Evolutionary conservation across 2,797 vertebrate genomes (phyloP).

Genomic region (Vespertilio murinus): DNA sequence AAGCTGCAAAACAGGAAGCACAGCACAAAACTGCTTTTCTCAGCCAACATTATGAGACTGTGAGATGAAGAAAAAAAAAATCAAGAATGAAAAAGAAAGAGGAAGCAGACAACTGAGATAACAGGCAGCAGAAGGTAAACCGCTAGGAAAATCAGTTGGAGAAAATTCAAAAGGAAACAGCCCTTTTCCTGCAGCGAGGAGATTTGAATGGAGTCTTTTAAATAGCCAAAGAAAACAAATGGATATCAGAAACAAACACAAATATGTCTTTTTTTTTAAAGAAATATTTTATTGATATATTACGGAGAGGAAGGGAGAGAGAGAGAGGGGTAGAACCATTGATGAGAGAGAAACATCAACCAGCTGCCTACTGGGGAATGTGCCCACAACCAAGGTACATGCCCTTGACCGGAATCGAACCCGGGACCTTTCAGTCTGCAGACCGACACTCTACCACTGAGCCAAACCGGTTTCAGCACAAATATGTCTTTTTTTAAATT

Average conservation of each 20-base stretch:
- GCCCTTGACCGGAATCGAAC: too few species aligned
- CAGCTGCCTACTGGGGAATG: too few species aligned
- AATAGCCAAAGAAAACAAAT: background rate
- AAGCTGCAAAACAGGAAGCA: constrained; percentile 90
- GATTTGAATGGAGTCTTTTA: background rate
- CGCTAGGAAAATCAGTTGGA: too few species aligned
- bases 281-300: too few species aligned
- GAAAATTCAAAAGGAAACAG: background rate
- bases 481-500: background rate
- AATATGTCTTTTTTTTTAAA: background rate
- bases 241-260: background rate
- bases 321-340: too few species aligned
- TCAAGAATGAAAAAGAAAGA: background rate
- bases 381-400: too few species aligned
- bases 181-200: background rate
- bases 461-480: too few species aligned
- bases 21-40: background rate
- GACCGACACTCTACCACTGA: too few species aligned
- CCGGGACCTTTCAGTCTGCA: too few species aligned
- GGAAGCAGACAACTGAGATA: background rate
- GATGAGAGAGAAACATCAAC: too few species aligned
- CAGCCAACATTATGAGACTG: background rate
- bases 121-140: background rate
- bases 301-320: too few species aligned
- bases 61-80: background rate